phyloP scores from a whole-genome alignment of 2,113 vertebrate species.

The Ochotona princeps region DNA sequence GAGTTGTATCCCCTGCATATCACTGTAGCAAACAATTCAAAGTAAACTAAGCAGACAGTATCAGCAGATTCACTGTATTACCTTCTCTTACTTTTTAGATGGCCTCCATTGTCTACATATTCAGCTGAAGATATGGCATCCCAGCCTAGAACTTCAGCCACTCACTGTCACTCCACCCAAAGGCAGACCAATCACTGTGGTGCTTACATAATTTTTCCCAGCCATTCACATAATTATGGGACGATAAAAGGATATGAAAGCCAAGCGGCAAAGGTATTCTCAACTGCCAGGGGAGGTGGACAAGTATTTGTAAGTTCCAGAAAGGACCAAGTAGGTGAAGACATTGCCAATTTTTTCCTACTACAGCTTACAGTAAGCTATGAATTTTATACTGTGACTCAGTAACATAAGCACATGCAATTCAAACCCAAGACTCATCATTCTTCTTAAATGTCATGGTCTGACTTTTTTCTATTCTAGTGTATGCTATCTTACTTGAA shows the following conservation, averaged over 20 bases:
- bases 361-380: not conserved
- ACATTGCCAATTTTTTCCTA: conserved; percentile 19
- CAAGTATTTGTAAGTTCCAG: not conserved
- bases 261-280: not conserved
- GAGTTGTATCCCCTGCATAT: not conserved
- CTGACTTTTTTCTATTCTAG: not conserved
- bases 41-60: not conserved
- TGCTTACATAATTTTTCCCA: not conserved
- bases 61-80: not conserved
- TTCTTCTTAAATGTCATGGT: not conserved
- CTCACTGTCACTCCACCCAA: not conserved
- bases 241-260: not conserved
- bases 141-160: not conserved
- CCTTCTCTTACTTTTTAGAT: not conserved
- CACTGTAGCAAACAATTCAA: conserved; percentile 15
- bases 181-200: not conserved
- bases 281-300: not conserved
- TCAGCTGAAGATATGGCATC: not conserved
- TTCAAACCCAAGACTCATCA: not conserved
- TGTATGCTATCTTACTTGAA: not conserved
- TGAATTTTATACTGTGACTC: not conserved
- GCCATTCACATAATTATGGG: not conserved
- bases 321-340: not conserved
- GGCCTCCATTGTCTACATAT: not conserved
- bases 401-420: not conserved